Base-by-base conservation (phyloP, 2,888 invertebrate genomes). In the Campoplex nolae region DNA sequence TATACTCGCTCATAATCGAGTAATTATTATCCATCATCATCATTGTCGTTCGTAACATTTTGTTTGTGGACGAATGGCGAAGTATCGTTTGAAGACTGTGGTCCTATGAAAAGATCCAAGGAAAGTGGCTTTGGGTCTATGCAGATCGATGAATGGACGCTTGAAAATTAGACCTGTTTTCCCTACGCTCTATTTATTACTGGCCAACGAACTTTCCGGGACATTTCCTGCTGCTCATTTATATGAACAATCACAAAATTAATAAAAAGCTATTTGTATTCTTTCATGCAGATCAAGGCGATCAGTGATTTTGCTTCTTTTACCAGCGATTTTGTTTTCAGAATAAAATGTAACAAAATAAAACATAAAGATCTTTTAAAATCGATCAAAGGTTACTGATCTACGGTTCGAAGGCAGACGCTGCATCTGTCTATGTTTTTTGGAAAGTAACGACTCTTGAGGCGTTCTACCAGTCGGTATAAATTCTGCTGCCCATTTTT, bases 21-120 rank as follows among this genome's bases (percentile, higher is more conserved):
- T 73, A 38, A 87, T 87, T 79, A 85, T 87, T 80, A 73, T 79
- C 65, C 74, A 73, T 85, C 75, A 85, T 85, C 75, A 85, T 83
- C 76, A 71, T 38, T 42, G 28, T 45, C 80, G 42, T 70, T 81
- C 54, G 42, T 28, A 1, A 42, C 56, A 32, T 68, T 45, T 38
- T 13, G 38, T 48, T 75, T 9, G 16, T 6, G 16, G 3, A 9
- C 38, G 18, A 16, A 58, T 75, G 68, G 18, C 54, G 54, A 62
- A 42, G 35, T 28, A 58, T 51, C 73, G 65, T 81, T 51, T 67
- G 18, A 62, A 28, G 18, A 16, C 32, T 18, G 8, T 8, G n/a
- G 32, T 32, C 73, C 51, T 13, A 45, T 56, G 13, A 70, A 48
- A 48, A 16, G 51, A 68, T 71, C 58, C 11, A 45, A 42, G 9